These are phyloP conservation scores for Pseudorhombus dupliciocellatus DNA, from an alignment of 2,113 vertebrate species.

Conservation along the genomic window DNA sequence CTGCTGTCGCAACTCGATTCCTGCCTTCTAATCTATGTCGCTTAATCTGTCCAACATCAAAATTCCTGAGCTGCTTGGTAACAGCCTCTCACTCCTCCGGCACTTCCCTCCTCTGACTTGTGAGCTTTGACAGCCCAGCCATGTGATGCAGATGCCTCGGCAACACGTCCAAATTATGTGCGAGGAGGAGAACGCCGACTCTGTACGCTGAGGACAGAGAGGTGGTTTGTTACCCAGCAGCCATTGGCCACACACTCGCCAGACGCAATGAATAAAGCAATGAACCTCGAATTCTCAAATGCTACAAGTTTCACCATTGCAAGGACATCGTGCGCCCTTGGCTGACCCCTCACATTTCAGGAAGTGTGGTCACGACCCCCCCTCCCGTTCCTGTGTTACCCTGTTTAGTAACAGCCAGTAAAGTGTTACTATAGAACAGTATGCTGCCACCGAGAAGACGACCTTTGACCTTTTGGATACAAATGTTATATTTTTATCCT, in stretches of 20 bases:
- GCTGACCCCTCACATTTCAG: neutral
- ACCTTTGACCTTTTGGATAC: neutral
- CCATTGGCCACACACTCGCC: neutral
- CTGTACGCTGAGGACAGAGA: slow-evolving; percentile 20
- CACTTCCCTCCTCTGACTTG: slow-evolving; percentile 33
- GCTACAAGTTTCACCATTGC: neutral
- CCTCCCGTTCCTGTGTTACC: neutral
- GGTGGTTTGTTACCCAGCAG: slow-evolving; percentile 2
- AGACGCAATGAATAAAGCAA: neutral
- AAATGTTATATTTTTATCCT: neutral
- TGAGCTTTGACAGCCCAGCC: slow-evolving; percentile 20
- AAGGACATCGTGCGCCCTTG: too few species aligned
- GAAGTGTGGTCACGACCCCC: neutral
- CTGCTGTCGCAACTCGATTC: slow-evolving; percentile 40
- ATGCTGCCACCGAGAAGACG: neutral
- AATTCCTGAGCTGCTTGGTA: slow-evolving; percentile 66
- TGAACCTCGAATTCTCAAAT: neutral
- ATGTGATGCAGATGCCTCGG: slow-evolving; percentile 42
- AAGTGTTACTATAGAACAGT: neutral
- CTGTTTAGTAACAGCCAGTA: neutral
- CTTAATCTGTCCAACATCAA: slow-evolving; percentile 49
- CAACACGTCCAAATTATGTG: slow-evolving; percentile 22
- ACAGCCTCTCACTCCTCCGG: slow-evolving; percentile 32
- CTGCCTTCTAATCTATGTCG: slow-evolving; percentile 47
- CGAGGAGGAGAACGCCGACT: slow-evolving; percentile 31